Percentiles rank a stretch among this genome's conserved stretches.
Conservation (phyloP, 2,113 vertebrate genomes). For the Psammodynastes pulverulentus region DNA sequence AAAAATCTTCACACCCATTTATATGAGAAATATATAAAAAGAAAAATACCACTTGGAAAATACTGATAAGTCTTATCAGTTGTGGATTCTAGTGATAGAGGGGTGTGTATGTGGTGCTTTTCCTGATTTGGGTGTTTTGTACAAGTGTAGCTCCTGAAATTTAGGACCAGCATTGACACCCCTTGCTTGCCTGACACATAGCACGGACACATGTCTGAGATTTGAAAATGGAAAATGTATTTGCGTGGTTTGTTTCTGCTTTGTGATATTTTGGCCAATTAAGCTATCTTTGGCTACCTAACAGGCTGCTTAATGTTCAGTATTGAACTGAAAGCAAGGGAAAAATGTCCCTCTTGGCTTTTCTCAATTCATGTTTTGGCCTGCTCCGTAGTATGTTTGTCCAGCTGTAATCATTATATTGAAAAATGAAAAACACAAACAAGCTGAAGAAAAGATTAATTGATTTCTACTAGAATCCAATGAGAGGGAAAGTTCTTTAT, state of each 20-base stretch:
- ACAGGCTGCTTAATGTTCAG: neutral
- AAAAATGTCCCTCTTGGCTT: conserved; percentile 21
- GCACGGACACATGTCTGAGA: neutral
- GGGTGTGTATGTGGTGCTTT: conserved; percentile 12
- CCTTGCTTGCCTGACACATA: conserved; percentile 28
- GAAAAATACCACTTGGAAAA: conserved; percentile 27
- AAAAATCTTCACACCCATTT: conserved; percentile 15
- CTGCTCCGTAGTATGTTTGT: conserved; percentile 28
- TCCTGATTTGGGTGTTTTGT: conserved; percentile 15
- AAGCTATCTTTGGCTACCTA: conserved; percentile 8
- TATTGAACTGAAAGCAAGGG: neutral
- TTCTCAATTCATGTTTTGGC: conserved; percentile 5
- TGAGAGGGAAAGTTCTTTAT: conserved; percentile 7
- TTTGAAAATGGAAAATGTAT: conserved; percentile 25
- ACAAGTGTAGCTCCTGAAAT: neutral
- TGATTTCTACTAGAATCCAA: conserved; percentile 46
- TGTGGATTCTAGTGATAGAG: conserved; percentile 21
- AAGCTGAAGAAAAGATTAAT: conserved; percentile 23
- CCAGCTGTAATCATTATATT: conserved; percentile 42
- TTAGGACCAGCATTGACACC: neutral
- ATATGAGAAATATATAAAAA: conserved; percentile 31
- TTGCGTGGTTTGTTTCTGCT: conserved; percentile 4
- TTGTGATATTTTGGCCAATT: conserved; percentile 18
- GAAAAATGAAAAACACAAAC: conserved; percentile 47
- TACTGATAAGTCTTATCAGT: conserved; percentile 16